phyloP scores from a whole-genome alignment of 1,140 invertebrate species.

The Tribolium madens region DNA sequence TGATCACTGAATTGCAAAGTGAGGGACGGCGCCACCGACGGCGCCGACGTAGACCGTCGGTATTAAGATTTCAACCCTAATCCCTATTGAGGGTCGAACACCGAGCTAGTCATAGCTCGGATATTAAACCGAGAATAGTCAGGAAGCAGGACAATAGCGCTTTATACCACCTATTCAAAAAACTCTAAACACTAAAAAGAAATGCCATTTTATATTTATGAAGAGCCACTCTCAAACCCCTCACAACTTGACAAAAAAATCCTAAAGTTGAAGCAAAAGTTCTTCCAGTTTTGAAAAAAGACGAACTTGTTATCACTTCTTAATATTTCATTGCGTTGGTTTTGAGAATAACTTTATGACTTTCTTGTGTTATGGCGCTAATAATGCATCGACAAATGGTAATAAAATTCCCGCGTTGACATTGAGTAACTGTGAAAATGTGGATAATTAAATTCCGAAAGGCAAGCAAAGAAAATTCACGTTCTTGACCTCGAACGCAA shows the following conservation, averaged over 20 bases:
- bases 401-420: neutral
- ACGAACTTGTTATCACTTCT: neutral
- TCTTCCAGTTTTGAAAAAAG: too few relatives aligned
- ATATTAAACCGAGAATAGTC: neutral
- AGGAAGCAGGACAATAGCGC: neutral
- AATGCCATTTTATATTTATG: neutral
- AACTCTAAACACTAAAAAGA: neutral
- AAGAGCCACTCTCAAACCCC: neutral
- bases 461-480: neutral
- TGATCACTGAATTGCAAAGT: slow-evolving; percentile 22
- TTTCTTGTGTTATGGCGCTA: neutral
- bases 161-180: neutral
- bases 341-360: neutral
- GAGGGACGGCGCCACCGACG: slow-evolving; percentile 20
- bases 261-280: too few relatives aligned
- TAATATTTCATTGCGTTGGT: neutral
- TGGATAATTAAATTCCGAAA: neutral
- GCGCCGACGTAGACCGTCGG: slow-evolving; percentile 32
- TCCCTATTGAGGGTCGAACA: slow-evolving; percentile 7
- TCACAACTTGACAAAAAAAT: too few relatives aligned
- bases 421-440: neutral
- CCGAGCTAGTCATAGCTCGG: neutral
- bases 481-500: neutral
- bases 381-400: neutral
- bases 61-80: slow-evolving; percentile 40